A percentile compares a stretch with the other conserved stretches of the same genome.
Evolutionary conservation across 2,113 vertebrate species (phyloP).

Genomic region (Perca fluviatilis): DNA sequence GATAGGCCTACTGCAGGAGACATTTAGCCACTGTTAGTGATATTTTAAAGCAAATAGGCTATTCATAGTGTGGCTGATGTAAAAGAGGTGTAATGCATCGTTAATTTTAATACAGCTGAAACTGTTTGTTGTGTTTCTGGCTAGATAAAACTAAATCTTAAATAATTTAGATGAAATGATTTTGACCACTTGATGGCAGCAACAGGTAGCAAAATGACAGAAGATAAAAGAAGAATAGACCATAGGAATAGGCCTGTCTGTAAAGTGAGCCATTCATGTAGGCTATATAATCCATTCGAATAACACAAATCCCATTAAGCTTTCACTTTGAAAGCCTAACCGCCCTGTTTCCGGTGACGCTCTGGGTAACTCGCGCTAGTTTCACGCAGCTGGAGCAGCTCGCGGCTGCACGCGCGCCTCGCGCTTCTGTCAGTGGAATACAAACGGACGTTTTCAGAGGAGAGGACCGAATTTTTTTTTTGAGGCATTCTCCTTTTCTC

Average conservation of each 20-base stretch:
- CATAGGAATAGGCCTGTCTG: too few species aligned
- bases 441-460: conserved; percentile 46
- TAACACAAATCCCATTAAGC: neutral
- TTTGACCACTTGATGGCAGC: conserved; percentile 45
- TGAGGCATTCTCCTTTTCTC: neutral
- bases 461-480: conserved; percentile 14
- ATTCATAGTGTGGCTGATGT: neutral
- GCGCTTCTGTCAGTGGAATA: conserved; percentile 61
- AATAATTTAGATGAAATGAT: neutral
- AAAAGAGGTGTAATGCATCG: too few species aligned
- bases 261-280: neutral
- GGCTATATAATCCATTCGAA: neutral
- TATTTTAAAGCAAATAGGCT: neutral
- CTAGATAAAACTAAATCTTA: too few species aligned
- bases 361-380: neutral
- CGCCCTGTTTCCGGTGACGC: conserved; percentile 56
- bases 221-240: neutral
- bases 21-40: neutral
- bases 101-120: neutral
- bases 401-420: conserved; percentile 67
- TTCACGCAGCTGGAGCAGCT: conserved; percentile 67
- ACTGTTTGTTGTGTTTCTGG: neutral
- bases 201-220: conserved; percentile 7
- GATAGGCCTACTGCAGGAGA: neutral
- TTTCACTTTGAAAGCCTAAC: conserved; percentile 59